A percentile compares a stretch with the other conserved stretches of the same genome.
These are phyloP conservation scores for Anthopleura sola DNA, from an alignment of 64 coral and sea anemone species.

Conservation along the genomic window DNA sequence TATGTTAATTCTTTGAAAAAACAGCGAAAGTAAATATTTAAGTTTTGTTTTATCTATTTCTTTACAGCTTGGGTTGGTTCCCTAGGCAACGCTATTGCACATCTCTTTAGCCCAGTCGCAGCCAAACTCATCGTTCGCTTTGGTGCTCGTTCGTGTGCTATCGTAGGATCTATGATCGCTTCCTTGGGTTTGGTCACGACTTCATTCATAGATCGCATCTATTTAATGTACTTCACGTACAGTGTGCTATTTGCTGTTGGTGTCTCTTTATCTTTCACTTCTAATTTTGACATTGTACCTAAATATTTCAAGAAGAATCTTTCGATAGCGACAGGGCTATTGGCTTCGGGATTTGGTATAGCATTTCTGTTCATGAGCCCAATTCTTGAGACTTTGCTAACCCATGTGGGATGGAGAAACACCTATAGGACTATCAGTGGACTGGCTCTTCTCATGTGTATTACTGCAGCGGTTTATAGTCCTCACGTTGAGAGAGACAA, in stretches of 20 bases:
- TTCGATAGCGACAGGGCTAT: background rate
- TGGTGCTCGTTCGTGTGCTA: background rate
- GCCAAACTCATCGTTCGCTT: slow-evolving; percentile 2
- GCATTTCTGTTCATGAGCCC: background rate
- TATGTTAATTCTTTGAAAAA: too few relatives aligned
- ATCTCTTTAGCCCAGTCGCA: background rate
- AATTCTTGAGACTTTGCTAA: background rate
- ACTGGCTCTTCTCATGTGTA: background rate
- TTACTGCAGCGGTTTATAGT: background rate
- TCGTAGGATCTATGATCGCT: background rate
- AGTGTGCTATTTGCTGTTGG: background rate
- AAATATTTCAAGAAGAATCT: background rate
- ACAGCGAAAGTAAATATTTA: too few relatives aligned
- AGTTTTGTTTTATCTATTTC: too few relatives aligned
- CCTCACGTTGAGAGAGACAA: background rate
- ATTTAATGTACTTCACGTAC: slow-evolving; percentile 15
- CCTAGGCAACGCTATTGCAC: background rate
- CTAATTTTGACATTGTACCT: background rate
- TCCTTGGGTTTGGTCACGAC: background rate
- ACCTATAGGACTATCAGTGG: background rate
- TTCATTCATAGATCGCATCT: background rate
- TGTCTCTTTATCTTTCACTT: background rate
- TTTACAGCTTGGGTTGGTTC: too few relatives aligned
- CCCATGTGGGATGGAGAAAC: background rate
- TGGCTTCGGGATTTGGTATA: background rate